Conservation (phyloP, 2,888 invertebrate species). For the Therioaphis trifolii region DNA sequence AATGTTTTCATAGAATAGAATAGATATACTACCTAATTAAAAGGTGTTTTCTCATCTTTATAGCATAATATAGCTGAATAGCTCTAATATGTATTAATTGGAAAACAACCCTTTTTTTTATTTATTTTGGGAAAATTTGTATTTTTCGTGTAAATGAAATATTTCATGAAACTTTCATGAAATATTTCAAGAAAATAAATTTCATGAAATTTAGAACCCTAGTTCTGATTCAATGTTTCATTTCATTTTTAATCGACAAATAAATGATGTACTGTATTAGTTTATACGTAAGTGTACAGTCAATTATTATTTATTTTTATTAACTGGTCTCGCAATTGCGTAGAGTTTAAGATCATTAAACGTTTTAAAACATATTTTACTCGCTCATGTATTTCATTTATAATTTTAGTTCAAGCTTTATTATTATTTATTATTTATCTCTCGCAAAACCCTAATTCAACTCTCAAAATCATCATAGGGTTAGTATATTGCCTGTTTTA, state of each 20-base stretch:
- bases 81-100: too few relatives aligned
- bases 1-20: too few relatives aligned
- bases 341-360: not conserved
- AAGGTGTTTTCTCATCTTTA: too few relatives aligned
- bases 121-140: too few relatives aligned
- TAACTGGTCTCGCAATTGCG: not conserved
- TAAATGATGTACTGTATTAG: not conserved
- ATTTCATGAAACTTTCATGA: too few relatives aligned
- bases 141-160: too few relatives aligned
- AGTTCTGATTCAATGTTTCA: not conserved
- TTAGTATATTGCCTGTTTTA: not conserved
- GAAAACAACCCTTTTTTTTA: too few relatives aligned
- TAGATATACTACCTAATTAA: too few relatives aligned
- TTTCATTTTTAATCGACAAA: not conserved
- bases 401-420: not conserved
- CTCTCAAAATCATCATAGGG: not conserved
- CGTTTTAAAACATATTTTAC: not conserved
- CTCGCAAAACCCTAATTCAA: not conserved
- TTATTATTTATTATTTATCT: not conserved
- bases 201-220: too few relatives aligned
- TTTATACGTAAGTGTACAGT: not conserved
- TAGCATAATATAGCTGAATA: too few relatives aligned
- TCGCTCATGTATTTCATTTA: not conserved
- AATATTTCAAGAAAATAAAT: too few relatives aligned
- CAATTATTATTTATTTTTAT: constrained; percentile 13